Evolutionary conservation across 2,113 vertebrate species (phyloP).

Genomic region (Dissostichus mawsoni): DNA sequence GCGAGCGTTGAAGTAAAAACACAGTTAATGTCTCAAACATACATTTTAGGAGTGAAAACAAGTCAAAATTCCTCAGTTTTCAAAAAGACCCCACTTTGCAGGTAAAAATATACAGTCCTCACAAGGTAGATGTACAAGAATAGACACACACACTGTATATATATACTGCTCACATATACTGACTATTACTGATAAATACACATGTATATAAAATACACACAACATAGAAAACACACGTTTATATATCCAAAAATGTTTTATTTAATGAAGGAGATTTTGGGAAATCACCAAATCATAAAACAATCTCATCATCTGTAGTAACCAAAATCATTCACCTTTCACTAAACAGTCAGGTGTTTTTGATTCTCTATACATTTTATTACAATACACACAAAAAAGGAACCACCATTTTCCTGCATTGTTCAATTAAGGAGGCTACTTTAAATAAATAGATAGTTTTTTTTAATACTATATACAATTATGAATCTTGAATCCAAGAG

Average conservation of each 20-base stretch:
- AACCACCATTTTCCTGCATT: not conserved
- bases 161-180: slow-evolving; percentile 30
- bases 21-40: too few species aligned
- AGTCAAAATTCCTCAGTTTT: not conserved
- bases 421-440: not conserved
- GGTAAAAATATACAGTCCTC: not conserved
- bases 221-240: not conserved
- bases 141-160: not conserved
- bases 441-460: not conserved
- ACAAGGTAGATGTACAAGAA: not conserved
- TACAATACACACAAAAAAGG: not conserved
- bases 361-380: not conserved
- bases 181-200: not conserved
- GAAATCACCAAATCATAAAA: not conserved
- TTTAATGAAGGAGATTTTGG: not conserved
- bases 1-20: too few species aligned
- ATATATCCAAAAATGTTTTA: not conserved
- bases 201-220: slow-evolving; percentile 21
- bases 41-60: not conserved
- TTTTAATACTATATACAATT: too few species aligned
- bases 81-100: not conserved
- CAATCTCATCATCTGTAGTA: not conserved
- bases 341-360: not conserved
- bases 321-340: not conserved
- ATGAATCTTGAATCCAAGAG: too few species aligned